phyloP scores from a whole-genome alignment of 2,797 vertebrate genomes.

The Steatocranus sp. region DNA sequence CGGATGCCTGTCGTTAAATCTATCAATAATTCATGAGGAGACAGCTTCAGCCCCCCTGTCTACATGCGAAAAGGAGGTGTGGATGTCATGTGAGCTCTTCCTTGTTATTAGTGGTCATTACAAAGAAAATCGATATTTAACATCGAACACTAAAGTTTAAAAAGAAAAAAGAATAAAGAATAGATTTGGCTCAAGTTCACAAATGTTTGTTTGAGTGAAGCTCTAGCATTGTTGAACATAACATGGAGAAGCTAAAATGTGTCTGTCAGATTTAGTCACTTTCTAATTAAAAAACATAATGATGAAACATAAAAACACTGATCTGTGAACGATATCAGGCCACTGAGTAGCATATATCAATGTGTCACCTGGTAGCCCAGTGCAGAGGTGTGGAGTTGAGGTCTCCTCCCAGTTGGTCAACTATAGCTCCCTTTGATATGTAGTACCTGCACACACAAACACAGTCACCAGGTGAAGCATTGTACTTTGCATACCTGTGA shows the following conservation, averaged over 20 bases:
- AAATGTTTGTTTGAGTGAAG: not conserved
- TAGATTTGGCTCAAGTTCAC: not conserved
- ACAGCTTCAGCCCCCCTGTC: not conserved
- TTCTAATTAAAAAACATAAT: not conserved
- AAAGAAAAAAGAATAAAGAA: not conserved
- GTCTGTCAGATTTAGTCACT: not conserved
- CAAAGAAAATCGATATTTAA: not conserved
- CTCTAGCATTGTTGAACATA: not conserved
- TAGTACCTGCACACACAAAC: conserved; percentile 81
- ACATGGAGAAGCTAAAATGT: not conserved
- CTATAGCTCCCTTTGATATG: conserved; percentile 97
- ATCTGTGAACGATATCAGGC: not conserved
- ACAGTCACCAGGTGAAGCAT: not conserved
- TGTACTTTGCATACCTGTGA: not conserved
- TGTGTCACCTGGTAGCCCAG: conserved; percentile 93
- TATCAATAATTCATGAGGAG: conserved; percentile 57
- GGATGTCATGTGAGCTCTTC: not conserved
- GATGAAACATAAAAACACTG: not conserved
- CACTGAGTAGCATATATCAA: not conserved
- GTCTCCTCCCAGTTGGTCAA: conserved; percentile 97
- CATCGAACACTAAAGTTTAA: not conserved
- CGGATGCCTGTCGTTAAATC: not conserved
- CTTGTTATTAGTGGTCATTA: not conserved
- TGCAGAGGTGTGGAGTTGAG: conserved; percentile 97
- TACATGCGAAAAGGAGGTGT: not conserved